These are phyloP conservation scores for Allacma fusca DNA, from an alignment of 2,888 invertebrate species.

Conservation along the genomic window DNA sequence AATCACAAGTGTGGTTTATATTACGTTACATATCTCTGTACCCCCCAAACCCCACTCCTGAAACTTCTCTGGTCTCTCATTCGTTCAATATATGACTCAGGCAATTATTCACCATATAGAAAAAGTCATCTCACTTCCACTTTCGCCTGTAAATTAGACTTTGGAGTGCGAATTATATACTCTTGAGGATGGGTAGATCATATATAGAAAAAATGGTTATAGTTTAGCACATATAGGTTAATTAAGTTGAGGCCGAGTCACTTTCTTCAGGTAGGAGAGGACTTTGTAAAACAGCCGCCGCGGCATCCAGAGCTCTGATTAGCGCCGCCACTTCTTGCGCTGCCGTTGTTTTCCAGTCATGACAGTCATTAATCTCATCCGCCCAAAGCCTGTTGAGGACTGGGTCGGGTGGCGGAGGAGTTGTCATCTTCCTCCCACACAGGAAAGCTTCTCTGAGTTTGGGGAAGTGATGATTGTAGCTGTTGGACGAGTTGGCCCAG, in stretches of 20 bases:
- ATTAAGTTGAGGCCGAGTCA: constrained; percentile 47
- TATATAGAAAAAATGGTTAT: too few relatives aligned
- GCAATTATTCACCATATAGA: too few relatives aligned
- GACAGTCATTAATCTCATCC: constrained; percentile 47
- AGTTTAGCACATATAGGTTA: too few relatives aligned
- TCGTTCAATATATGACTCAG: too few relatives aligned
- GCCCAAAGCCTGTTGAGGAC: constrained; percentile 9
- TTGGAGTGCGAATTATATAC: too few relatives aligned
- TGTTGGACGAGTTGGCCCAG: background rate
- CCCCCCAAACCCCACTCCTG: background rate
- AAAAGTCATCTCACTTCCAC: too few relatives aligned
- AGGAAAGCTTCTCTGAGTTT: constrained; percentile 57
- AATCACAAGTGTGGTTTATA: background rate
- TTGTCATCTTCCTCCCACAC: constrained; percentile 50
- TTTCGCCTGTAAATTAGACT: too few relatives aligned
- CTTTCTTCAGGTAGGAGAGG: constrained; percentile 61
- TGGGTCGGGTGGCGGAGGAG: background rate
- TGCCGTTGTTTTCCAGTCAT: constrained; percentile 54
- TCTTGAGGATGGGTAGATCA: too few relatives aligned
- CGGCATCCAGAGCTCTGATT: constrained; percentile 59
- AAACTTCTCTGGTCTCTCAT: too few relatives aligned
- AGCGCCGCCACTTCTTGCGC: constrained; percentile 56
- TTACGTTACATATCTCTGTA: background rate
- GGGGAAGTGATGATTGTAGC: constrained; percentile 51
- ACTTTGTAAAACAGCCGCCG: constrained; percentile 59